Evolutionary conservation across 2,888 invertebrate species (phyloP), one percentile per base, ranked within the genome.

Genomic region (Taenaris catops): DNA sequence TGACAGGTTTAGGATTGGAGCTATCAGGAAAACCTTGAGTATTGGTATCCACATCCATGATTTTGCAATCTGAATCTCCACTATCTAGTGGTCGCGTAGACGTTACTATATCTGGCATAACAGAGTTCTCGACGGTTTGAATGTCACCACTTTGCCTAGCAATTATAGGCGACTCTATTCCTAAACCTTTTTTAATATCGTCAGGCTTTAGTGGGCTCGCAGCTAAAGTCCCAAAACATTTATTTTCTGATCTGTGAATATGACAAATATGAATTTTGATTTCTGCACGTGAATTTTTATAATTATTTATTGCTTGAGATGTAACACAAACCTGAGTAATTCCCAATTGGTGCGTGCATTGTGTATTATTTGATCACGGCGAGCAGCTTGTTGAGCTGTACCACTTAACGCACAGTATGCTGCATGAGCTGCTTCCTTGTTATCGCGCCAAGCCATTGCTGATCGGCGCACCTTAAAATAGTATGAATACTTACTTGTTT

Each of bases 311-410:
- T n/a, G n/a, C n/a, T n/a, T n/a, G n/a, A n/a, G n/a, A n/a, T n/a
- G n/a, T n/a, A n/a, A n/a, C n/a, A n/a, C n/a, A n/a, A n/a, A 83
- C 86, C 86, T 87, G 6, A 94, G 72, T 27, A 94, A 71, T 65
- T 95, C 94, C 95, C 95, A 95, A 61, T 94, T 95, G n/a, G 94
- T 94, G 46, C 94, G 89, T 1, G 95, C 95, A 60, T 95, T 95
- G 20, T 94, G 92, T 45, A 95, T 95, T 1, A 94, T 92, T 68
- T 95, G 94, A 64, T 95, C 94, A n/a, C 94, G 86, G 0, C 92
- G 88, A 18, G 91, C 92, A 44, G 87, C 89, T 34, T 87, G 86
- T 40, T 89, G 88, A 0, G 89, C 87, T 1, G 75, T 62, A 7
- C 86, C 87, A 2, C 84, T 87, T 10, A 92, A 81, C 31, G 92